Base-by-base conservation (phyloP, 1,140 invertebrate species). In the Halyomorpha halys region DNA sequence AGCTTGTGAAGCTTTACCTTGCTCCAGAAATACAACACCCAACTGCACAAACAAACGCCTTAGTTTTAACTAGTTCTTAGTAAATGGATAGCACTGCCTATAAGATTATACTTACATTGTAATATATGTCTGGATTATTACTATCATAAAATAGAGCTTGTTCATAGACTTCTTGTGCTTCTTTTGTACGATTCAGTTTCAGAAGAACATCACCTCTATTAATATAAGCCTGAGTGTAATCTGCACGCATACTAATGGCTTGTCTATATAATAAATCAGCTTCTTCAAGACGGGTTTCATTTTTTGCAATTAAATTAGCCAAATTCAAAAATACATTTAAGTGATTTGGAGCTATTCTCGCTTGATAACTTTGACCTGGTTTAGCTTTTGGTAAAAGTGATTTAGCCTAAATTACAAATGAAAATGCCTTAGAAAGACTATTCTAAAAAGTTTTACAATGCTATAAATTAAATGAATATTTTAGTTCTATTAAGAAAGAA, bases 191-290 rank as follows among this genome's bases (percentile, higher is more conserved):
- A 77, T 95, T 95, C 70, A 97, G 79, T 78, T 96, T 97, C 72
- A 98, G 90, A 51, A 97, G 81, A 73, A 98, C 90, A 77, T 97
- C 94, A 0, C 94, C 94, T 60, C 94, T 82, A 77, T 97, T 97
- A 68, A 97, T 97, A 72, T 97, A 97, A 6, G 94, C 95, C 74
- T 97, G 90, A 0, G 94, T 94, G 75, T 97, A 98, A 79, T 98
- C 95, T 15, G 93, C 86, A 68, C 94, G 80, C 95, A 98, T 98
- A 71, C 91, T 94, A 65, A 97, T 97, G 0, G 94, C 94, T 72
- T 95, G 93, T 30, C 68, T 78, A 72, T 97, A 95, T 9, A 97
- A 75, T 80, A 91, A 81, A 76, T 97, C 94, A 0, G 94, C 94
- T 76, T 98, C 94, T 74, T 94, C 87, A 16, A 97, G 76, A 51